Conservation (phyloP, 2,113 vertebrate species). For the Climacteris rufus region DNA sequence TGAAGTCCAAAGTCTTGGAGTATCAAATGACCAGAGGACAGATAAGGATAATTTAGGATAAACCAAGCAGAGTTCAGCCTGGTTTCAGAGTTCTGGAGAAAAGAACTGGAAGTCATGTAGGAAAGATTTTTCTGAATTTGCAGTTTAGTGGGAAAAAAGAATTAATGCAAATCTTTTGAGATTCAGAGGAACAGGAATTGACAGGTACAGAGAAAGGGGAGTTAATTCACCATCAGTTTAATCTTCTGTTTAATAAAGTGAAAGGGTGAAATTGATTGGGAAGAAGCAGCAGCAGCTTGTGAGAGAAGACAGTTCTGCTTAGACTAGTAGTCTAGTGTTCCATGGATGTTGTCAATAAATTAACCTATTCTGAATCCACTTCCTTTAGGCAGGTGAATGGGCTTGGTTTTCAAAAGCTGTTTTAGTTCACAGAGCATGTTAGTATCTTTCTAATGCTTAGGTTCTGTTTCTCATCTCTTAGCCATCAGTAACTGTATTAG, state of each 20-base stretch:
- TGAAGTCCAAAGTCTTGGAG: neutral
- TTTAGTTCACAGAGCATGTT: neutral
- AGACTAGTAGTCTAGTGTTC: neutral
- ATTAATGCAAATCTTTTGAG: neutral
- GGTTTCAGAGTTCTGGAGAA: no score
- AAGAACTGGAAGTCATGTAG: neutral
- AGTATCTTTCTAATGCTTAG: neutral
- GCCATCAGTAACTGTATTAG: neutral
- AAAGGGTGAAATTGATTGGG: neutral
- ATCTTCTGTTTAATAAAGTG: neutral
- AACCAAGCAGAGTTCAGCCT: neutral
- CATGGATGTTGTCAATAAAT: neutral
- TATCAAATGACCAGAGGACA: neutral
- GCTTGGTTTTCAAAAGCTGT: neutral
- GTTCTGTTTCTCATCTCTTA: neutral
- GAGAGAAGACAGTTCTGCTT: neutral
- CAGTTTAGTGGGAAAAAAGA: neutral
- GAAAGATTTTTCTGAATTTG: neutral
- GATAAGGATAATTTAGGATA: neutral
- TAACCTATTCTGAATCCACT: neutral
- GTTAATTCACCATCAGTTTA: neutral
- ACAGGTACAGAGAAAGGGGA: neutral
- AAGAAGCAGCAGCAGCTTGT: neutral
- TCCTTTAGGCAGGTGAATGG: neutral
- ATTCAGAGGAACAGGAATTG: neutral